Conservation (phyloP, 2,888 invertebrate genomes). For the Phengaris alcon region DNA sequence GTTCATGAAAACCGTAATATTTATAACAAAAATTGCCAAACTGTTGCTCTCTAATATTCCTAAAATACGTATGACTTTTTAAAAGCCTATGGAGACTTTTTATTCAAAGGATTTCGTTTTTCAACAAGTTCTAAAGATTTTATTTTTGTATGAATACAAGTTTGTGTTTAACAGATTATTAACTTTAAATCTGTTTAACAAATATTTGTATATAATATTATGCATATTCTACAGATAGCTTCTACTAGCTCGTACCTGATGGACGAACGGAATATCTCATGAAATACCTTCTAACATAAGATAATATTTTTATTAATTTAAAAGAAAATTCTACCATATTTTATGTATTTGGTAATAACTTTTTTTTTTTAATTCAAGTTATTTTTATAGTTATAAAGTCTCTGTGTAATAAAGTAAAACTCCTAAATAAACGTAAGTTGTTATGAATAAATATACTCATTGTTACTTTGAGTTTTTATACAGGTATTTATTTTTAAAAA, state of each 20-base stretch:
- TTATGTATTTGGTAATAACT: neutral
- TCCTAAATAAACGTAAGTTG: neutral
- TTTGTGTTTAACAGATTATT: too few relatives aligned
- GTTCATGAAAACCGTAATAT: neutral
- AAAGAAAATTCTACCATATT: neutral
- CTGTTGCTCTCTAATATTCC: neutral
- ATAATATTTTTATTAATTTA: neutral
- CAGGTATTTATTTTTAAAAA: neutral
- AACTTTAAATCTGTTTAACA: too few relatives aligned
- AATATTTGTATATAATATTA: too few relatives aligned
- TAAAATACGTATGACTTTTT: too few relatives aligned
- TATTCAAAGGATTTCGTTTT: neutral
- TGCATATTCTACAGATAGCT: neutral
- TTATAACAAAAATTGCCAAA: neutral
- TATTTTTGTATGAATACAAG: too few relatives aligned
- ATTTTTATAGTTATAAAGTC: neutral
- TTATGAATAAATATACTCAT: conserved; percentile 1
- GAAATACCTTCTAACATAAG: neutral
- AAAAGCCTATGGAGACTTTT: neutral
- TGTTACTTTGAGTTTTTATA: neutral
- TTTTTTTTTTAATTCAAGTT: neutral
- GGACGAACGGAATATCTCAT: neutral
- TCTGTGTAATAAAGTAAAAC: neutral
- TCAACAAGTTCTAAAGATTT: neutral
- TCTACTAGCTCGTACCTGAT: neutral